A percentile compares a stretch with the other conserved stretches of the same genome.
Conservation (phyloP, 1,140 invertebrate genomes). For the Drosophila hydei region DNA sequence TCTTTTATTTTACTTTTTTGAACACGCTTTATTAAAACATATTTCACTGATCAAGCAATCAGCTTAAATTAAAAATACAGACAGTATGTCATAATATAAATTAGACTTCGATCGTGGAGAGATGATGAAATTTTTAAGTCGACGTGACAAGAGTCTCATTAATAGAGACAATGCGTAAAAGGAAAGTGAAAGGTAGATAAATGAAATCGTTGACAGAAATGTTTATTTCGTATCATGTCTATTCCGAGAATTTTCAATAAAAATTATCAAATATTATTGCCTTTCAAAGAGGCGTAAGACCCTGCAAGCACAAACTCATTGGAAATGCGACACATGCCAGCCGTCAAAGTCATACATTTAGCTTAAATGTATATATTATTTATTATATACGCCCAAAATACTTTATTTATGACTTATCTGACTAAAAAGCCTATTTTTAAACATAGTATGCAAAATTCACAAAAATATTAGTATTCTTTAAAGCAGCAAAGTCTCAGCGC, state of each 20-base stretch:
- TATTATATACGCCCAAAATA: background rate
- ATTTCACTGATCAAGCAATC: background rate
- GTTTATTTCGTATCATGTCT: background rate
- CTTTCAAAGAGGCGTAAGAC: background rate
- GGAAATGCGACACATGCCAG: conserved; percentile 13
- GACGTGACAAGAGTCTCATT: conserved; percentile 3
- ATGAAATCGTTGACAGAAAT: background rate
- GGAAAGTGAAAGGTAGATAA: conserved; percentile 6
- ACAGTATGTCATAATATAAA: background rate
- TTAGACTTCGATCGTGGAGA: background rate
- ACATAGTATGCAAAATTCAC: conserved; percentile 21
- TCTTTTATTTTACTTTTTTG: too few species aligned
- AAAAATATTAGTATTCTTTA: conserved; percentile 46
- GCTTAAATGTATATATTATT: conserved; percentile 17
- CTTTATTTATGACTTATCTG: background rate
- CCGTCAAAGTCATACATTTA: background rate
- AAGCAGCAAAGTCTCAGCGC: background rate
- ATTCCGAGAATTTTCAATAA: conserved; percentile 5
- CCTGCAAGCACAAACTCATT: conserved; percentile 1
- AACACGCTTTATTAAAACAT: too few species aligned
- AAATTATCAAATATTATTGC: conserved; percentile 1
- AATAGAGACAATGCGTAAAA: conserved; percentile 1
- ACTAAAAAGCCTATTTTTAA: conserved; percentile 20
- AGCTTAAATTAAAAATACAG: background rate
- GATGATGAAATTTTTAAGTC: background rate